These are phyloP conservation scores for Verasper variegatus DNA, from an alignment of 2,113 vertebrate species.

Conservation along the genomic window DNA sequence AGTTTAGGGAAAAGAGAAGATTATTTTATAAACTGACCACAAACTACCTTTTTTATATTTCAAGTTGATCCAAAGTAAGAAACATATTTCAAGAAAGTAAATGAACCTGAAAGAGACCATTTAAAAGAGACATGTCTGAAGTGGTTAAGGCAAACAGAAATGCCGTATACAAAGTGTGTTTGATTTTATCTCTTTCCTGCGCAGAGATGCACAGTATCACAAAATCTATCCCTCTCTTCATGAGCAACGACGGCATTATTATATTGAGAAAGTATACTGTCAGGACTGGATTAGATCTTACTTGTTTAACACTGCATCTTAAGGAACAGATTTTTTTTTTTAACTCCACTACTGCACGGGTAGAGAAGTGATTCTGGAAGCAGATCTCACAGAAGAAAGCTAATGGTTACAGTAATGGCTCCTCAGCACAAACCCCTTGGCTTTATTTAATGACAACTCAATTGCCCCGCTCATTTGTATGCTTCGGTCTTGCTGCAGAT, in stretches of 20 bases:
- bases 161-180: neutral
- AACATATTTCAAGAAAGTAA: too few relatives aligned
- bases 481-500: constrained; percentile 46
- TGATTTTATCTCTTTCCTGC: neutral
- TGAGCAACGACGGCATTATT: neutral
- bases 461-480: constrained; percentile 65
- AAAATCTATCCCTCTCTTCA: neutral
- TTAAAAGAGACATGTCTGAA: neutral
- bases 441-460: constrained; percentile 73
- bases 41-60: constrained; percentile 1
- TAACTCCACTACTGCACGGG: neutral
- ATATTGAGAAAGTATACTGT: neutral
- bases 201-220: neutral
- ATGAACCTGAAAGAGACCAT: neutral
- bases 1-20: neutral
- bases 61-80: neutral
- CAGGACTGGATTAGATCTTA: neutral
- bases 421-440: constrained; percentile 58
- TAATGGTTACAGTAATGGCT: constrained; percentile 61
- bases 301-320: neutral
- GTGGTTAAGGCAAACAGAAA: neutral
- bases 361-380: constrained; percentile 10
- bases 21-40: neutral
- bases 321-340: neutral
- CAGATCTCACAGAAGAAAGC: constrained; percentile 28